Evolutionary conservation across 2,113 vertebrate genomes (phyloP), one percentile per base, ranked within the genome.

Genomic region (Peromyscus californicus): DNA sequence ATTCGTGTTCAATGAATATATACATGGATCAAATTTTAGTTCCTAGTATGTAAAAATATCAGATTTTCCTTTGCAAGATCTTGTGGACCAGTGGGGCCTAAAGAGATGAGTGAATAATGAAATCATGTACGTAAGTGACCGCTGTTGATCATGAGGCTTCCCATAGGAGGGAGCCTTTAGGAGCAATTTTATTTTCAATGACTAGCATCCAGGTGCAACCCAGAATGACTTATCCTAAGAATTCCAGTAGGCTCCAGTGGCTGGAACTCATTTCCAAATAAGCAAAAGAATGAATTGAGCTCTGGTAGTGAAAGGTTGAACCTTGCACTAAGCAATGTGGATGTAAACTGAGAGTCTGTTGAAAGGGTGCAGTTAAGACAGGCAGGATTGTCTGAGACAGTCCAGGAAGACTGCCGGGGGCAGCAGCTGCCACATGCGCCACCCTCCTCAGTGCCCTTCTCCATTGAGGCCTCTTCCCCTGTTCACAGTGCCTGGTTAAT

Each of bases 161-260:
- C 84, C 51, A 1, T 45, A 76, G 65, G 39, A 51, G 33, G 54
- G 65, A 26, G 48, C 54, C 54, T 67, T 82, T 75, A 31, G 31
- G n/a, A 93, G 26, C 21, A n/a, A 36, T 70, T 95, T 70, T n/a
- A 57, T 87, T 87, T 79, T 90, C 51, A 83, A 22, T 51, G 45
- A 83, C 45, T 26, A 79, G 54, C 79, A 51, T 29, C n/a, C 0
- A 0, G 48, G 45, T 48, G 11, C 8, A 15, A 54, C 1, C 4
- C 29, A 16, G 5, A 67, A 51, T 6, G 12, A 42, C 19, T 92
- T 63, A 75, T 31, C 70, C 48, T 42, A 22, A 88, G 45, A 92
- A 83, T 67, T 48, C 82, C n/a, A 89, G 72, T 6, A 79, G 61
- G 33, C n/a, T 83, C 31, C 83, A 70, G 33, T 59, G 54, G 3